These are phyloP conservation scores for Calonectris borealis DNA, from an alignment of 2,113 vertebrate genomes.

Conservation along the genomic window DNA sequence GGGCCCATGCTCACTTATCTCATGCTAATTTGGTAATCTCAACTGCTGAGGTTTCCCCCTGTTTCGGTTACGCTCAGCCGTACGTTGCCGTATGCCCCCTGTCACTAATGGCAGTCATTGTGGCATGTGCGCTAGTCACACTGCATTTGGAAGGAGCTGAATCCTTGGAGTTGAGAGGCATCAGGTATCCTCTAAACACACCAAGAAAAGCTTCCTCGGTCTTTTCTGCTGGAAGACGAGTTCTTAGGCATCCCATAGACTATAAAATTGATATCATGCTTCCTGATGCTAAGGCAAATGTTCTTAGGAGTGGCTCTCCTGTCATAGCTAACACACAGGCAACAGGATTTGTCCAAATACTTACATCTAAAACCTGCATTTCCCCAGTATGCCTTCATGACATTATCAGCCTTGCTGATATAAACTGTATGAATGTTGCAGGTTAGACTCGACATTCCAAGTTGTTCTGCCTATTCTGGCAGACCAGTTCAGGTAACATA, in stretches of 20 bases:
- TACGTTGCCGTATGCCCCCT: neutral
- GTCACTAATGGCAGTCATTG: neutral
- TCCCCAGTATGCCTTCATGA: neutral
- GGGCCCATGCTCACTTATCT: neutral
- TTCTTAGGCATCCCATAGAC: neutral
- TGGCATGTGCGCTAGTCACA: fast-evolving
- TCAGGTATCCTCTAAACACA: neutral
- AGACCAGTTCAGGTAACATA: neutral
- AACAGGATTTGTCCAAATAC: neutral
- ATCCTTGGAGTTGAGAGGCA: neutral
- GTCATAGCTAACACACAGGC: neutral
- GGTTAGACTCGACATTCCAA: neutral
- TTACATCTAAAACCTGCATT: neutral
- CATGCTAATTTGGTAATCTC: neutral
- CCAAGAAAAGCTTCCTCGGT: neutral
- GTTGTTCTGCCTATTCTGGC: neutral
- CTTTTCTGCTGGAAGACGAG: neutral
- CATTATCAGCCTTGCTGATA: neutral
- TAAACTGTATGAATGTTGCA: neutral
- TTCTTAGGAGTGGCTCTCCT: neutral
- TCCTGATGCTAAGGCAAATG: neutral
- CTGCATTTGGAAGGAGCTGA: neutral
- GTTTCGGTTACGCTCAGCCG: neutral
- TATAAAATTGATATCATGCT: neutral
- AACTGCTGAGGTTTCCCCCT: neutral